phyloP scores from a whole-genome alignment of 1,140 invertebrate species.

The Bombus superbus region DNA sequence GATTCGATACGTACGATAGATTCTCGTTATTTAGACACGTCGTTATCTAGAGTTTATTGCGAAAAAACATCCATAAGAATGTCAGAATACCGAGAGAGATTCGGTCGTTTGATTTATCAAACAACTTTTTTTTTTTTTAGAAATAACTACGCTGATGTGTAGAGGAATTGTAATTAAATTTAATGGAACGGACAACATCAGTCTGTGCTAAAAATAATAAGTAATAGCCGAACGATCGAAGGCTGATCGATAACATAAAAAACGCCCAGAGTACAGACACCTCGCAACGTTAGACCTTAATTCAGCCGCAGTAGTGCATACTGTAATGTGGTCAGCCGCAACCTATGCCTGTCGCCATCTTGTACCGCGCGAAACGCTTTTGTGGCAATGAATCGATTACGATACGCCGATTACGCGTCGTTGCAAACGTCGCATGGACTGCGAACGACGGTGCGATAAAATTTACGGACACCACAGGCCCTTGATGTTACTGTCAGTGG shows the following conservation, averaged over 20 bases:
- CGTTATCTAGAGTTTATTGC: not conserved
- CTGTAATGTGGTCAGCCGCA: slow-evolving; percentile 47
- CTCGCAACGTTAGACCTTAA: slow-evolving; percentile 62
- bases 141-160: not conserved
- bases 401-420: not conserved
- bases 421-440: too few relatives aligned
- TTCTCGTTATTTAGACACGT: slow-evolving; percentile 35
- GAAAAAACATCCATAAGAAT: not conserved
- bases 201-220: slow-evolving; percentile 73
- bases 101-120: not conserved
- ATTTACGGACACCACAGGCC: not conserved
- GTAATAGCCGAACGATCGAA: slow-evolving; percentile 74
- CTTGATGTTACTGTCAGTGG: not conserved
- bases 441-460: not conserved
- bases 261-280: slow-evolving; percentile 52
- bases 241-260: slow-evolving; percentile 72
- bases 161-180: slow-evolving; percentile 65
- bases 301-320: slow-evolving; percentile 67
- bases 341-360: slow-evolving; percentile 58
- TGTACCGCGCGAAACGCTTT: not conserved
- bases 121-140: not conserved
- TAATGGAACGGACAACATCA: slow-evolving; percentile 64
- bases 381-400: not conserved
- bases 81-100: too few relatives aligned
- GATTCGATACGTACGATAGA: slow-evolving; percentile 32